A percentile compares a stretch with the other conserved stretches of the same genome.
phyloP scores from a whole-genome alignment of 1,140 invertebrate genomes.

The Aphelenchoides avenae region DNA sequence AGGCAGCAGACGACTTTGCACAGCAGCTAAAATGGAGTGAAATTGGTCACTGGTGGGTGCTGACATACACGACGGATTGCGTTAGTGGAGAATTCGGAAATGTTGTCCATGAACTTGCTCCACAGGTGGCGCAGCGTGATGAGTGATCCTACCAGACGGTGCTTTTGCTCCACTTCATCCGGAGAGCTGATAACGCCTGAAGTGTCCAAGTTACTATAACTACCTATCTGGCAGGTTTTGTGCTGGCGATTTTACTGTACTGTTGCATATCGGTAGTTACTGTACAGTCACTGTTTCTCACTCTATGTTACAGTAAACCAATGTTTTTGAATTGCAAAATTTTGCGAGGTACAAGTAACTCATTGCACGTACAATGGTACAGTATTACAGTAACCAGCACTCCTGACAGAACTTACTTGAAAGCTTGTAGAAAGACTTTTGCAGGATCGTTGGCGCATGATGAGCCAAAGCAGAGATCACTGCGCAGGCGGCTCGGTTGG shows the following conservation, averaged over 20 bases:
- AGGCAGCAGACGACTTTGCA: slow-evolving; percentile 27
- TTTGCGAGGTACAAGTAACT: too few species aligned
- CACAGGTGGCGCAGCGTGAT: slow-evolving; percentile 27
- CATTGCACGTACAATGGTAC: too few species aligned
- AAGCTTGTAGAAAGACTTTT: slow-evolving; percentile 29
- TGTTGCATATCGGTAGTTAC: too few species aligned
- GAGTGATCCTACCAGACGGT: slow-evolving; percentile 13
- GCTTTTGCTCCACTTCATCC: slow-evolving; percentile 22
- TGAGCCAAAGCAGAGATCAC: slow-evolving; percentile 21
- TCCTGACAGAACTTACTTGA: slow-evolving; percentile 3
- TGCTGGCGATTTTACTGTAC: too few species aligned
- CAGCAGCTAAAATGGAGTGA: slow-evolving; percentile 16
- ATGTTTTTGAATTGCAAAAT: too few species aligned
- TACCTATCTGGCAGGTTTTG: too few species aligned
- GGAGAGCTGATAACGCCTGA: too few species aligned
- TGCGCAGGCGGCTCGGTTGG: slow-evolving; percentile 13
- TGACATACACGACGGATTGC: too few species aligned
- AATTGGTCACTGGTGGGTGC: slow-evolving; percentile 4
- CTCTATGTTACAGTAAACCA: too few species aligned
- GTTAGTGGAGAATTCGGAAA: slow-evolving; percentile 14
- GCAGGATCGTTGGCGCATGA: slow-evolving; percentile 27
- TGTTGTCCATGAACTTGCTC: slow-evolving; percentile 14
- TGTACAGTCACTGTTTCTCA: too few species aligned
- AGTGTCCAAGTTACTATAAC: too few species aligned
- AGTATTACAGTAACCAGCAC: too few species aligned